phyloP scores from a whole-genome alignment of 2,888 invertebrate species.

The Xanthorhoe designata region DNA sequence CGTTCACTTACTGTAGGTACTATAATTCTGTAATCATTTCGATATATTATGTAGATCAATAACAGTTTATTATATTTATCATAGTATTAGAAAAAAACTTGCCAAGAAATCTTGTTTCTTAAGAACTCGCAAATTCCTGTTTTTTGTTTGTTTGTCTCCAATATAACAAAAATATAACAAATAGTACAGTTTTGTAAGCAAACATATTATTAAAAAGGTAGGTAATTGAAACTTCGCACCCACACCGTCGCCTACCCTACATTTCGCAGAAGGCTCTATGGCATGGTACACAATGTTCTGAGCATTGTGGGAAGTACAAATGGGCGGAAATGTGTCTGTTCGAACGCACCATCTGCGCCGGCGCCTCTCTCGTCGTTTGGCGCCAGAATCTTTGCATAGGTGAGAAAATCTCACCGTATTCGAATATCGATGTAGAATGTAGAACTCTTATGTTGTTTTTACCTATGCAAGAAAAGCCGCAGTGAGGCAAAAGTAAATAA shows the following conservation, averaged over 20 bases:
- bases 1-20: too few species aligned
- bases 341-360: constrained; percentile 65
- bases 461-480: constrained; percentile 42
- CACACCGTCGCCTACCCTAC: constrained; percentile 75
- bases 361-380: constrained; percentile 69
- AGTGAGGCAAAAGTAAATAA: constrained; percentile 12
- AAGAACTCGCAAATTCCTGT: too few species aligned
- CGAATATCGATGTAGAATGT: constrained; percentile 47
- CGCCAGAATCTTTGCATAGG: constrained; percentile 68
- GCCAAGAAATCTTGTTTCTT: too few species aligned
- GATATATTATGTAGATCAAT: too few species aligned
- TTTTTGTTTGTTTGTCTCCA: background rate
- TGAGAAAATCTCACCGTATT: constrained; percentile 76
- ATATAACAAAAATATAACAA: background rate
- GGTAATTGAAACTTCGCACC: constrained; percentile 71
- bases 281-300: constrained; percentile 42
- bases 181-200: constrained; percentile 16
- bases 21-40: too few species aligned
- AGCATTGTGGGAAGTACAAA: constrained; percentile 76
- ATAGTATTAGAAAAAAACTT: too few species aligned
- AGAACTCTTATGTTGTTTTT: constrained; percentile 23
- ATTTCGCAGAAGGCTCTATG: constrained; percentile 66
- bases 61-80: too few species aligned
- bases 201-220: constrained; percentile 71
- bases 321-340: constrained; percentile 71